Evolutionary conservation across 2,888 invertebrate species (phyloP), one percentile per base, ranked within the genome.

Genomic region (Lysandra bellargus): DNA sequence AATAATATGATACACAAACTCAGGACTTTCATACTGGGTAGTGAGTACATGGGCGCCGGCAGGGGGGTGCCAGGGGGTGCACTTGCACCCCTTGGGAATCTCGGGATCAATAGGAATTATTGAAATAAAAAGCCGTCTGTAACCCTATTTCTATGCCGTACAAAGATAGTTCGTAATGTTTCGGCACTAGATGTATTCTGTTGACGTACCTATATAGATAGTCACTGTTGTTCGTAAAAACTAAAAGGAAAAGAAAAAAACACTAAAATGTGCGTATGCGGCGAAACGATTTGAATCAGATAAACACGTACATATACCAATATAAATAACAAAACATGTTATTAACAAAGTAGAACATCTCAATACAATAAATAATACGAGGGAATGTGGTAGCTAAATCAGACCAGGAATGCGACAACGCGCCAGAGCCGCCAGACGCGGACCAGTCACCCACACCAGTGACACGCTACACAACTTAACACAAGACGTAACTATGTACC

Each of bases 341-440:
- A 23, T 37, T 17, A 69, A 69, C 33, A 69, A 69, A 69, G 33
- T 69, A 69, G 69, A 69, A 17, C 69, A 69, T 33, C 33, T 37
- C 69, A 69, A 69, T 33, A 69, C 33, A 69, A 69, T 69, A 69
- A 69, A 69, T 33, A 69, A 33, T 33, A 14, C 5, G 37, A 69
- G 69, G 17, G 69, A 69, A 69, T 69, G 37, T 40, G 37, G 60
- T 60, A 9, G n/a, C 37, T 61, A 78, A 78, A 78, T 78, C 37
- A 78, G 61, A 57, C 30, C 37, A 53, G 75, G 75, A 75, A 75
- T 49, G 75, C 14, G 75, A 49, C 75, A 49, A 4, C 74, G 74
- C 7, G 17, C 40, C 72, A 17, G 33, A 72, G 40, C 12, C 74
- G 9, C 74, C 69, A 69, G 69, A 37, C 69, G 5, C 37, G 64